These are phyloP conservation scores for Dipodomys ordii DNA, from an alignment of 2,113 vertebrate genomes.

Conservation along the genomic window DNA sequence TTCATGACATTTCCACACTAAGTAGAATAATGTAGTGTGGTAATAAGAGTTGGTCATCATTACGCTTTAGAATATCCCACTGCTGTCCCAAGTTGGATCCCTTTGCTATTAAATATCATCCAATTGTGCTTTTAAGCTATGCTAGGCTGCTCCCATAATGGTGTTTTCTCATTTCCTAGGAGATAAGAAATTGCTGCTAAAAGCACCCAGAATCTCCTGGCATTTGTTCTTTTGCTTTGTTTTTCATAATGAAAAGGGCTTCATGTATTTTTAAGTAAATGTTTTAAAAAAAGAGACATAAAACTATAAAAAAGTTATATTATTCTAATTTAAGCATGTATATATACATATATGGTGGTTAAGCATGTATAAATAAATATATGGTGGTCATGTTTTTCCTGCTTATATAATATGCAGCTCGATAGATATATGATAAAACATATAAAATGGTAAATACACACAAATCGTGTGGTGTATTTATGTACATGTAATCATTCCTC, in stretches of 20 bases:
- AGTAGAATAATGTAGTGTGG: neutral
- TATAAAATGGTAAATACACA: neutral
- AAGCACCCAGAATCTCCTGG: neutral
- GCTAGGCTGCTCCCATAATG: neutral
- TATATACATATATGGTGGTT: neutral
- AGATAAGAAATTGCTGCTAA: slow-evolving; percentile 4
- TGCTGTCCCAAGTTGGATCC: neutral
- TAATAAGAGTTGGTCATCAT: neutral
- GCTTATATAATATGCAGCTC: neutral
- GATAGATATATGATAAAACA: neutral
- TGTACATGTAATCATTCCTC: neutral
- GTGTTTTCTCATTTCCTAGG: neutral
- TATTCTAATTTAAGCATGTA: neutral
- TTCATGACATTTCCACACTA: slow-evolving; percentile 1
- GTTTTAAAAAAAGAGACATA: neutral
- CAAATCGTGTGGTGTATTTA: neutral
- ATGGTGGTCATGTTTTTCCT: neutral
- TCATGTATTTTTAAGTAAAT: neutral
- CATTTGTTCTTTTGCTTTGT: neutral
- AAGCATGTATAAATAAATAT: neutral
- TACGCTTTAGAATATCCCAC: neutral
- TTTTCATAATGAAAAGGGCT: slow-evolving; percentile 3
- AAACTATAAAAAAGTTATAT: neutral
- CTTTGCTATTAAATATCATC: slow-evolving; percentile 11
- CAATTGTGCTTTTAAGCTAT: neutral